Percentiles rank a stretch among this genome's conserved stretches.
Conservation (phyloP, 2,797 vertebrate species). For the Pseudocheirus occidentalis region DNA sequence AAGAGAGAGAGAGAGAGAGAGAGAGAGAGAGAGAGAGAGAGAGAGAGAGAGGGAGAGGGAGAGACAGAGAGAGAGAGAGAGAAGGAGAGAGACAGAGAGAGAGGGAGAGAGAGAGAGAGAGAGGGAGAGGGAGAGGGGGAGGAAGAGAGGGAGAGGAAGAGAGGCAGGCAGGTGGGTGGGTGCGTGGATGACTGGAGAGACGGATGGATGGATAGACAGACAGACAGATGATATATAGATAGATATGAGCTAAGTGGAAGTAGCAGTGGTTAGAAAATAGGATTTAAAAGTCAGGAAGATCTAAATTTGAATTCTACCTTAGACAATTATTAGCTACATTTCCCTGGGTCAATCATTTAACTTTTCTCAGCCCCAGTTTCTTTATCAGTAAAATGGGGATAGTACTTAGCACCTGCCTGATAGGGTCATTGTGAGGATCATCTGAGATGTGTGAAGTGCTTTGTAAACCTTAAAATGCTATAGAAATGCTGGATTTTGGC, state of each 20-base stretch:
- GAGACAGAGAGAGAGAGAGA: background rate
- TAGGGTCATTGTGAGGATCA: background rate
- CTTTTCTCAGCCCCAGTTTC: background rate
- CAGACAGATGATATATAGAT: too few species aligned
- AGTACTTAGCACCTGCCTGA: background rate
- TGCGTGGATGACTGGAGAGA: background rate
- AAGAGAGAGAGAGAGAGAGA: too few species aligned
- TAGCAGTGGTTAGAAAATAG: background rate
- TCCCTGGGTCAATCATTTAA: background rate
- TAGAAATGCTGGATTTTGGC: background rate
- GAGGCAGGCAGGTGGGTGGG: too few species aligned
- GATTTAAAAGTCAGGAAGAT: background rate
- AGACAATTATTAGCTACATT: background rate
- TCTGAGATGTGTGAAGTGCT: background rate
- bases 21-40: background rate
- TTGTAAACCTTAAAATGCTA: background rate
- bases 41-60: too few species aligned
- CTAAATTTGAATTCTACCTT: background rate
- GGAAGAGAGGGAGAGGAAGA: background rate
- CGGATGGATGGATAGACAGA: too few species aligned
- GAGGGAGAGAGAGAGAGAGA: too few species aligned
- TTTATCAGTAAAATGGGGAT: background rate
- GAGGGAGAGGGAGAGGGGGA: too few species aligned
- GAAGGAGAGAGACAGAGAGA: background rate
- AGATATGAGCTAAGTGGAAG: background rate